A percentile compares a stretch with the other conserved stretches of the same genome.
Evolutionary conservation across 37 sponge, comb jelly and placozoan species (phyloP).

Genomic region (Aphrocallistes beatrix): DNA sequence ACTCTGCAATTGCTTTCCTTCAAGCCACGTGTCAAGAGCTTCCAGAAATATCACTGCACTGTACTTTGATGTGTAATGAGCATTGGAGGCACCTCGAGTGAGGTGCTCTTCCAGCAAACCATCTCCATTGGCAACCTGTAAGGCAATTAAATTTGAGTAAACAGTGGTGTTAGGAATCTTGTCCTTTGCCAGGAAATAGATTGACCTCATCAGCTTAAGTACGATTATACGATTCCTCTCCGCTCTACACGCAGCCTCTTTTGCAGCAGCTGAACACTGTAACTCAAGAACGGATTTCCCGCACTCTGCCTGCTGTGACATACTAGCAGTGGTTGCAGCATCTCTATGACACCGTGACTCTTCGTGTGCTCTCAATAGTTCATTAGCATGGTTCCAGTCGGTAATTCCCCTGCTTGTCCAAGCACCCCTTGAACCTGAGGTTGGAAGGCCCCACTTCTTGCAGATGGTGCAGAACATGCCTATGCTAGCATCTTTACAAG

Average conservation of each 20-base stretch:
- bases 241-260: neutral
- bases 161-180: neutral
- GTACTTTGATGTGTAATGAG: neutral
- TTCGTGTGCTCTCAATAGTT: neutral
- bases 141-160: neutral
- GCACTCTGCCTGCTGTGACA: neutral
- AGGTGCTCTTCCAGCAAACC: neutral
- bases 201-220: neutral
- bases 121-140: neutral
- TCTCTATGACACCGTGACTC: neutral
- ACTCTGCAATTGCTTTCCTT: neutral
- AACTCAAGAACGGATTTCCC: neutral
- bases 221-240: neutral
- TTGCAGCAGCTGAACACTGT: neutral
- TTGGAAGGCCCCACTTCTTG: neutral
- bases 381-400: slow-evolving; percentile 1
- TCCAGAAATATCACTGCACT: neutral
- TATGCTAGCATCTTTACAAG: neutral
- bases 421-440: neutral
- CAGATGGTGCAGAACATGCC: neutral
- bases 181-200: neutral
- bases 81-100: neutral
- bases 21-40: slow-evolving; percentile 19
- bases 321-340: neutral
- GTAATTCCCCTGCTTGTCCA: neutral